Percentiles rank a stretch among this genome's conserved stretches.
Evolutionary conservation across 1,140 invertebrate species (phyloP).

Genomic region (Drosophila lini): DNA sequence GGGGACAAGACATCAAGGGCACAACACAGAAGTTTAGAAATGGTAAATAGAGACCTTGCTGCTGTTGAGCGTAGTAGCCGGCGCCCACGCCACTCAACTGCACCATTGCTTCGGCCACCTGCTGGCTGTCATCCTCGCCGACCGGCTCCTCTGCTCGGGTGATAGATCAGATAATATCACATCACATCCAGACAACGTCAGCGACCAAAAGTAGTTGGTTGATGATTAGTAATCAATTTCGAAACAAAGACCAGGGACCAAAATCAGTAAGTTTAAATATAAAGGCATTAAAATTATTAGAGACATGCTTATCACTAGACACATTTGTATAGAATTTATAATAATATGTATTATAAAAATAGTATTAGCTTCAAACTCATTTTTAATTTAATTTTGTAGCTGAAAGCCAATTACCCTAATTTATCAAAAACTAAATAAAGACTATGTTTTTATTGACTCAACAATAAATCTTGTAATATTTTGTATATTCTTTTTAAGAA

Average conservation of each 20-base stretch:
- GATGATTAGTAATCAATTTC: constrained; percentile 25
- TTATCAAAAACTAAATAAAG: not conserved
- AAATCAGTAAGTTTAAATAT: not conserved
- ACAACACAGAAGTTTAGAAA: constrained; percentile 27
- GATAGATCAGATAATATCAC: constrained; percentile 23
- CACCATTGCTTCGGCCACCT: constrained; percentile 93
- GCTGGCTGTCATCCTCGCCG: constrained; percentile 90
- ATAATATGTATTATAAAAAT: not conserved
- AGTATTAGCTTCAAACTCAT: not conserved
- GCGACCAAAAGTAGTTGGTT: constrained; percentile 19
- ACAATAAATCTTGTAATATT: not conserved
- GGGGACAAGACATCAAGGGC: constrained; percentile 14
- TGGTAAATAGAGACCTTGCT: constrained; percentile 83
- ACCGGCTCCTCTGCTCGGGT: constrained; percentile 85
- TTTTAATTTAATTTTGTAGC: not conserved
- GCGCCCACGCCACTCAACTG: constrained; percentile 91
- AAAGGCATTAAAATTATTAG: not conserved
- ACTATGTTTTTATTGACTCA: not conserved
- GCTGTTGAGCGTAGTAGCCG: constrained; percentile 88
- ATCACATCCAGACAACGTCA: constrained; percentile 55
- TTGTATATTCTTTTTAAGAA: not conserved
- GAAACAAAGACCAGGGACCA: constrained; percentile 11
- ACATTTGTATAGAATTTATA: not conserved
- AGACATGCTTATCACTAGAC: not conserved
- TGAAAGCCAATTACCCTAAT: not conserved